Evolutionary conservation across 2,797 vertebrate species (phyloP).

Genomic region (Poecilia gillii): DNA sequence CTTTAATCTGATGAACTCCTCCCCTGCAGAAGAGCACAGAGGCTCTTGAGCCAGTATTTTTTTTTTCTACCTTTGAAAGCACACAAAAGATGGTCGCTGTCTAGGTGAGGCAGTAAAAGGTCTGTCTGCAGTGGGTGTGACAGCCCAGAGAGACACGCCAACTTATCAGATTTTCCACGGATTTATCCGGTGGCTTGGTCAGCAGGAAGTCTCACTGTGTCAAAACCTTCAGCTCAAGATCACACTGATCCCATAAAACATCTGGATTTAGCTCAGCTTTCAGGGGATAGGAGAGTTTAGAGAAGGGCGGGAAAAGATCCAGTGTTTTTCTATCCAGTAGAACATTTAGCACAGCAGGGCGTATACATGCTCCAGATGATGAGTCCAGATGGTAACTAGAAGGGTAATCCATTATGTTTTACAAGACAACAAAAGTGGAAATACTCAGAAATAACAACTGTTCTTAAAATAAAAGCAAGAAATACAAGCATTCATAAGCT

Average conservation of each 20-base stretch:
- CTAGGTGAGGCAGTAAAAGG: constrained; percentile 30
- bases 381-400: background rate
- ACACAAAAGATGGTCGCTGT: constrained; percentile 2
- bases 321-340: background rate
- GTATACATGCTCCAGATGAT: background rate
- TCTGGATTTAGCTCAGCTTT: constrained; percentile 24
- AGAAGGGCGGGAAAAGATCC: background rate
- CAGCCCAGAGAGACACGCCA: constrained; percentile 18
- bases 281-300: background rate
- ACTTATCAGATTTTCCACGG: constrained; percentile 39
- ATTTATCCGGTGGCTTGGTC: constrained; percentile 37
- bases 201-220: constrained; percentile 16
- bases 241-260: constrained; percentile 16
- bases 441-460: background rate
- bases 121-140: constrained; percentile 33
- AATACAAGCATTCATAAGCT: background rate
- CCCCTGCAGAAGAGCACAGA: constrained; percentile 17
- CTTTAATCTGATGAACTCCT: constrained; percentile 34
- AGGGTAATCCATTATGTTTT: background rate
- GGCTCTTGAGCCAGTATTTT: constrained; percentile 20
- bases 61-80: background rate
- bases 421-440: background rate
- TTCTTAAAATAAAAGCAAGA: background rate
- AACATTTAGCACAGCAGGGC: background rate
- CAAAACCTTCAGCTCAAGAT: constrained; percentile 31